Conservation (phyloP, 2,113 vertebrate genomes). For the Vombatus ursinus region DNA sequence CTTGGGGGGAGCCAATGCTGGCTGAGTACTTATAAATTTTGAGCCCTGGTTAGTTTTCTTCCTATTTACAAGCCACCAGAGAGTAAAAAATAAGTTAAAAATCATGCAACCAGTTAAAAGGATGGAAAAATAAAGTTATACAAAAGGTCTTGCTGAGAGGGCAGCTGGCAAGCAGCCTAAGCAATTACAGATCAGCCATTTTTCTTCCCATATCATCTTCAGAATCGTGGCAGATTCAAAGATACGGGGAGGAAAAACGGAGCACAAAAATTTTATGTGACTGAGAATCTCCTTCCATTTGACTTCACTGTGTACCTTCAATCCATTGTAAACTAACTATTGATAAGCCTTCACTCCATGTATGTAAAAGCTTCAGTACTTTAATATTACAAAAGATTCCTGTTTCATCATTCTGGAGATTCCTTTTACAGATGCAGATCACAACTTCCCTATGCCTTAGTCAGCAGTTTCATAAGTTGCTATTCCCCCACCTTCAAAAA, state of each 20-base stretch:
- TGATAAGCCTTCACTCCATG: background rate
- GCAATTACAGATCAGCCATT: slow-evolving; percentile 65
- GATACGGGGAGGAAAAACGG: slow-evolving; percentile 29
- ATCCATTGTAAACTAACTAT: background rate
- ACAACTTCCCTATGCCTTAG: too few relatives aligned
- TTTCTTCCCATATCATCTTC: slow-evolving; percentile 59
- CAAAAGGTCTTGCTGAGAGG: slow-evolving; percentile 62
- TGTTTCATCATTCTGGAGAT: background rate
- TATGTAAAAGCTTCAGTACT: background rate
- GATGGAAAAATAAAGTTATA: slow-evolving; percentile 63
- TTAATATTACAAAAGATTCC: background rate
- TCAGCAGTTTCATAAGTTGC: background rate
- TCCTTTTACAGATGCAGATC: background rate
- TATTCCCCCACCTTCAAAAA: background rate
- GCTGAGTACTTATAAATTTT: background rate
- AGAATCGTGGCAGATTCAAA: slow-evolving; percentile 61
- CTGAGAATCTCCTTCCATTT: background rate
- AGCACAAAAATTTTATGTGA: background rate
- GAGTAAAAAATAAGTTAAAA: slow-evolving; percentile 64
- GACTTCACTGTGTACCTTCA: background rate
- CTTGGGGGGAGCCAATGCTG: background rate
- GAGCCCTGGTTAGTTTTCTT: slow-evolving; percentile 50
- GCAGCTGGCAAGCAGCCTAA: slow-evolving; percentile 67
- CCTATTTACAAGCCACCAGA: slow-evolving; percentile 59
- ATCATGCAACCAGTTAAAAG: slow-evolving; percentile 57